A percentile compares a stretch with the other conserved stretches of the same genome.
These are phyloP conservation scores for Mycteria americana DNA, from an alignment of 2,797 vertebrate species.

Conservation along the genomic window DNA sequence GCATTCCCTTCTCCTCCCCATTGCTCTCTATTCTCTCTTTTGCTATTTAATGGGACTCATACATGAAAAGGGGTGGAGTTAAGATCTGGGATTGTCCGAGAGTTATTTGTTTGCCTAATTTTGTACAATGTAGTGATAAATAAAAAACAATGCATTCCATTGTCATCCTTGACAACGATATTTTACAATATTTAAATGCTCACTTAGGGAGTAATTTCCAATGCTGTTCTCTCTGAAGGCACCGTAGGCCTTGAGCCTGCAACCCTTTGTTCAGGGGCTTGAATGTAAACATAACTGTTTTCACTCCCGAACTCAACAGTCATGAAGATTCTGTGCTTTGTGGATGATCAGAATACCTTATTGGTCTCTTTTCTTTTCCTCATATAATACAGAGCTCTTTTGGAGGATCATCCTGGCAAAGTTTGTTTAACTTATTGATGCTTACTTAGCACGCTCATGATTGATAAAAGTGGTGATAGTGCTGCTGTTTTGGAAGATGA, in stretches of 20 bases:
- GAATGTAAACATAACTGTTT: neutral
- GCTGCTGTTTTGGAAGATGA: neutral
- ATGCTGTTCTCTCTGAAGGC: neutral
- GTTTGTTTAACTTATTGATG: neutral
- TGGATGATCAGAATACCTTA: neutral
- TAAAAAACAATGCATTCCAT: neutral
- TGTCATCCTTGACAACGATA: neutral
- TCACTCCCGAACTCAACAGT: neutral
- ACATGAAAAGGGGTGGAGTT: neutral
- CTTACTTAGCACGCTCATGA: neutral
- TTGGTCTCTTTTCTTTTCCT: neutral
- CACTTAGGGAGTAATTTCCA: neutral
- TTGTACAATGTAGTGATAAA: neutral
- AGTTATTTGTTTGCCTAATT: neutral
- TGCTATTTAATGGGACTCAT: neutral
- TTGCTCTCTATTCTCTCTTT: neutral
- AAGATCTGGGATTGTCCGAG: neutral
- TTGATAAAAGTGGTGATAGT: neutral
- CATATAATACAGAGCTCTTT: neutral
- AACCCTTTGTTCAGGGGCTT: neutral
- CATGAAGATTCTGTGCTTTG: neutral
- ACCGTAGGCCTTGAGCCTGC: neutral
- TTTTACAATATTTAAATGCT: neutral
- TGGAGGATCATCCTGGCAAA: neutral
- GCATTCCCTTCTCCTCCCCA: neutral